Evolutionary conservation across 1,140 invertebrate genomes (phyloP), one percentile per base, ranked within the genome.

Genomic region (Trichonephila clavipes): DNA sequence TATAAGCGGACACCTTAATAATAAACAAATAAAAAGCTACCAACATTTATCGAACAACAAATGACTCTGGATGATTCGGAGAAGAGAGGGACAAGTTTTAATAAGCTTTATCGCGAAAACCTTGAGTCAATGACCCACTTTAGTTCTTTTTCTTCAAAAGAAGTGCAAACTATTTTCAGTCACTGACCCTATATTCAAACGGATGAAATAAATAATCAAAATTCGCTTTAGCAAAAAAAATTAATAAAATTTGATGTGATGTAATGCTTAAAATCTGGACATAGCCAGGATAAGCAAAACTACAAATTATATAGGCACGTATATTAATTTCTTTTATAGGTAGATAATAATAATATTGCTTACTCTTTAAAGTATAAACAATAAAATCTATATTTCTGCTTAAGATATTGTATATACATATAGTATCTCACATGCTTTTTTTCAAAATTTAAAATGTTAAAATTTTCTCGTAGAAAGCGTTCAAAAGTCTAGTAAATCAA

Each of bases 81-180:
- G 10, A 24, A 3, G 66, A 69, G 21, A 69, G 64, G 3, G 64
- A 66, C 64, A n/a, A 66, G n/a, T 66, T 66, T 66, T n/a, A 66
- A n/a, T n/a, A 69, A 28, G 66, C 14, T 69, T 8, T 24, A 24
- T 69, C 40, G 34, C 34, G 34, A 14, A 28, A 28, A 21, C 34
- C 77, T 44, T 19, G 34, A 40, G 77, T 82, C 77, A 51, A 82
- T 82, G 77, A 51, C 77, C 77, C 44, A 82, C 40, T 82, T 82
- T 82, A 4, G 7, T 40, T 24, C 66, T 28, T 69, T 24, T 66
- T 66, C n/a, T 24, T 66, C 24, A 24, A 69, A 69, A 69, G 18
- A 81, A 44, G 24, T 34, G 18, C 34, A 82, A 16, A 19, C 34
- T 21, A 82, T 51, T 82, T 51, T 44, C 77, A 82, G 34, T 82